phyloP scores from a whole-genome alignment of 2,113 vertebrate species.

The Clinocottus analis region DNA sequence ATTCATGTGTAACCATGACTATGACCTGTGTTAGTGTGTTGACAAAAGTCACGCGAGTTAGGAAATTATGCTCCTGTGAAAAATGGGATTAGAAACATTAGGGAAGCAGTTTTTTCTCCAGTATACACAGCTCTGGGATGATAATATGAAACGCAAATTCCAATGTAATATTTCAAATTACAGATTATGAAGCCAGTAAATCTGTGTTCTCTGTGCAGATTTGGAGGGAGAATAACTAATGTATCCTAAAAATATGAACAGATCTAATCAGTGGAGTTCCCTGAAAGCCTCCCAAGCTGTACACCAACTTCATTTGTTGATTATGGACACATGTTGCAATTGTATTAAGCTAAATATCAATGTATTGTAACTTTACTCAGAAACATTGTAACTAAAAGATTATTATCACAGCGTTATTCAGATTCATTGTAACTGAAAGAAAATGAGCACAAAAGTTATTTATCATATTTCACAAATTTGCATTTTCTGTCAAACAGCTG shows the following conservation, averaged over 20 bases:
- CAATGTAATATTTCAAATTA: conserved; percentile 42
- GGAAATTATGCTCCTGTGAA: conserved; percentile 9
- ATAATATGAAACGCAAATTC: conserved; percentile 39
- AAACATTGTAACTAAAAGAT: conserved; percentile 32
- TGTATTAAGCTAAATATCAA: conserved; percentile 24
- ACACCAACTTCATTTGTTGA: conserved; percentile 27
- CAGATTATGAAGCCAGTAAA: conserved; percentile 38
- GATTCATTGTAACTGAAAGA: conserved; percentile 34
- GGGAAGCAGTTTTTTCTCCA: conserved; percentile 4
- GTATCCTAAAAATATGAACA: conserved; percentile 40
- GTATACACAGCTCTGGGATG: conserved; percentile 18
- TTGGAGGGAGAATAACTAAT: conserved; percentile 29
- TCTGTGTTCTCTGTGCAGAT: conserved; percentile 27
- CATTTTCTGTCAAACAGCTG: conserved; percentile 6
- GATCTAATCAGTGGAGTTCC: conserved; percentile 27
- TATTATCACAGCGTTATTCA: conserved; percentile 13
- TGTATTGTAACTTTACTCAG: conserved; percentile 24
- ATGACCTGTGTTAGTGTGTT: conserved; percentile 8
- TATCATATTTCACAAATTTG: conserved; percentile 2
- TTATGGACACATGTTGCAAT: conserved; percentile 46
- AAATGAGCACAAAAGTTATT: conserved; percentile 15
- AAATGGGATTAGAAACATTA: conserved; percentile 17
- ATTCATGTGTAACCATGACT: conserved; percentile 6
- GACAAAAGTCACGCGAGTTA: conserved; percentile 22
- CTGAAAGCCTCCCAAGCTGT: conserved; percentile 1